Conservation (phyloP, 2,113 vertebrate species). For the Isurus oxyrinchus region DNA sequence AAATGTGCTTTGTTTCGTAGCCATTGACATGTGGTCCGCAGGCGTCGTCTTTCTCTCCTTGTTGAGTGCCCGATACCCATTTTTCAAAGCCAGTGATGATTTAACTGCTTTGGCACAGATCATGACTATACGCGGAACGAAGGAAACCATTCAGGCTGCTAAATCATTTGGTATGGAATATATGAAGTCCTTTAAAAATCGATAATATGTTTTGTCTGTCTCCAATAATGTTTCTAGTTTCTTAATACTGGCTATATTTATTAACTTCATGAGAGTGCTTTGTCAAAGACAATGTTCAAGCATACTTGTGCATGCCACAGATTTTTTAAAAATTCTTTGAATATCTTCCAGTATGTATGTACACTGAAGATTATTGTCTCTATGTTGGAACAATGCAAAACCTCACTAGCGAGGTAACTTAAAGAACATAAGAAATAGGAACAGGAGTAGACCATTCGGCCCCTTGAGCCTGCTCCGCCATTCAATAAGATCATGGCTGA, state of each 20-base stretch:
- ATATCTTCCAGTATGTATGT: not conserved
- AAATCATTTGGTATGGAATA: slow-evolving; percentile 74
- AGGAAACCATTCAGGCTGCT: slow-evolving; percentile 80
- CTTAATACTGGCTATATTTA: not conserved
- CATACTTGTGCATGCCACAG: not conserved
- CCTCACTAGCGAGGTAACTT: not conserved
- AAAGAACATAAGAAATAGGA: not conserved
- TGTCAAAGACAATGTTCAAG: not conserved
- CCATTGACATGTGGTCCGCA: slow-evolving; percentile 95
- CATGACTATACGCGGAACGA: slow-evolving; percentile 90
- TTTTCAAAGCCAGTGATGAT: slow-evolving; percentile 96
- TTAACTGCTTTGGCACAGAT: slow-evolving; percentile 90
- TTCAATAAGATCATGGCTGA: too few species aligned
- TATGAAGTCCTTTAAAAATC: slow-evolving; percentile 45
- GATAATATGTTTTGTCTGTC: slow-evolving; percentile 39
- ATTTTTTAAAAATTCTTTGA: not conserved
- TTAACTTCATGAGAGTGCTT: not conserved
- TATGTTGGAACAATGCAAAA: not conserved
- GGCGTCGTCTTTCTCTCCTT: slow-evolving; percentile 90
- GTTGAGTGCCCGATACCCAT: slow-evolving; percentile 89
- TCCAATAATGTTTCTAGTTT: not conserved
- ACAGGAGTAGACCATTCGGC: too few species aligned
- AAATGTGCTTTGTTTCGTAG: slow-evolving; percentile 60
- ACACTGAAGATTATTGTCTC: not conserved
- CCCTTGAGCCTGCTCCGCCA: too few species aligned